These are phyloP conservation scores for Noctua pronuba DNA, from an alignment of 2,888 invertebrate genomes.

Conservation along the genomic window DNA sequence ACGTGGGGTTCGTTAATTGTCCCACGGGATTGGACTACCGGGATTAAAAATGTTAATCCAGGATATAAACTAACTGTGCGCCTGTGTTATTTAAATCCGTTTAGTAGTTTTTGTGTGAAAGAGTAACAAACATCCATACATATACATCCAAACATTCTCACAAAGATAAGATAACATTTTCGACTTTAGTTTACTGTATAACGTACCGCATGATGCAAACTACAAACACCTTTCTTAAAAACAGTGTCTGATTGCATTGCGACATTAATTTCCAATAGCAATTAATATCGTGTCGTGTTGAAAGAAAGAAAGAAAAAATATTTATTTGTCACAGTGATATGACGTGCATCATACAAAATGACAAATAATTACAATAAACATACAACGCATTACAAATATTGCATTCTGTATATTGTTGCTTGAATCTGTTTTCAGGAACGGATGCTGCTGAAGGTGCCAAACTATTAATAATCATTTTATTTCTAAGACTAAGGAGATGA, in stretches of 20 bases:
- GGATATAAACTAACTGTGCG: neutral
- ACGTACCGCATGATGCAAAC: neutral
- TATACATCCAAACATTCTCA: neutral
- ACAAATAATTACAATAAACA: no score
- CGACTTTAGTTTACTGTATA: no score
- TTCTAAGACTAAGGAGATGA: no score
- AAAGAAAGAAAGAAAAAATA: no score
- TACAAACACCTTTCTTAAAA: neutral
- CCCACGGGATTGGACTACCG: no score
- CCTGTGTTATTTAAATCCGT: neutral
- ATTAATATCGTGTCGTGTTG: neutral
- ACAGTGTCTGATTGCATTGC: neutral
- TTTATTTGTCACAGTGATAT: no score
- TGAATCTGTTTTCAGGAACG: neutral
- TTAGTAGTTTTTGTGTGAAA: neutral
- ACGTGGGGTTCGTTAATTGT: no score
- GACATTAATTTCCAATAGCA: neutral
- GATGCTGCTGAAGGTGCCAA: neutral
- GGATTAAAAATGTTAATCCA: no score
- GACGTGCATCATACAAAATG: no score
- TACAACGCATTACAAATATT: no score
- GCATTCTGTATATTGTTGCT: no score
- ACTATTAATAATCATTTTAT: neutral
- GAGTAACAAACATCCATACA: neutral
- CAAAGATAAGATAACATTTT: neutral